Evolutionary conservation across 1,140 invertebrate species (phyloP).

Genomic region (Cyclargus thomasi): DNA sequence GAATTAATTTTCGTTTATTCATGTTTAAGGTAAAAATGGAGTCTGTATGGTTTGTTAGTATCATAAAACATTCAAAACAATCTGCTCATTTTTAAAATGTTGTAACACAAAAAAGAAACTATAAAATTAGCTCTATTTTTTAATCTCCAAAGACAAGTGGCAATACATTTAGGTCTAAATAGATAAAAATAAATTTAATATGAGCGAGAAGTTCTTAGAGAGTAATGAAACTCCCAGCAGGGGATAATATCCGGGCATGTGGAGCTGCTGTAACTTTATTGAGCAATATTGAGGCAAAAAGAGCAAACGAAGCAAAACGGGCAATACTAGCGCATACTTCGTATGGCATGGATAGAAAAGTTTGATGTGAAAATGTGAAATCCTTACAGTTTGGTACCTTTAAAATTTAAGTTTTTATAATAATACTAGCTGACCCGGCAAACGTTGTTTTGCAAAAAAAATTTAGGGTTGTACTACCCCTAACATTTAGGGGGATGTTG

Average conservation of each 20-base stretch:
- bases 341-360: background rate
- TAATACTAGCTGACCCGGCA: too few species aligned
- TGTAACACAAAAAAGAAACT: background rate
- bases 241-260: slow-evolving; percentile 1
- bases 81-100: too few species aligned
- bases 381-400: too few species aligned
- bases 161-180: background rate
- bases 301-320: background rate
- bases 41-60: too few species aligned
- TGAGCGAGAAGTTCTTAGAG: background rate
- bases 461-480: too few species aligned
- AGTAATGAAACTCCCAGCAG: slow-evolving; percentile 9
- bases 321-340: background rate
- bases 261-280: background rate
- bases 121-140: background rate
- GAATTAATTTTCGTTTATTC: too few species aligned
- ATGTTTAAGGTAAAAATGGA: too few species aligned
- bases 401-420: too few species aligned
- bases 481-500: too few species aligned
- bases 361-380: background rate
- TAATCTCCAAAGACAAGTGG: background rate
- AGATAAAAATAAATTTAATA: slow-evolving; percentile 13
- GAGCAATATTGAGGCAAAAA: slow-evolving; percentile 8
- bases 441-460: too few species aligned
- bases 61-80: too few species aligned